phyloP scores from a whole-genome alignment of 2,797 vertebrate genomes.

The Poecilia picta region DNA sequence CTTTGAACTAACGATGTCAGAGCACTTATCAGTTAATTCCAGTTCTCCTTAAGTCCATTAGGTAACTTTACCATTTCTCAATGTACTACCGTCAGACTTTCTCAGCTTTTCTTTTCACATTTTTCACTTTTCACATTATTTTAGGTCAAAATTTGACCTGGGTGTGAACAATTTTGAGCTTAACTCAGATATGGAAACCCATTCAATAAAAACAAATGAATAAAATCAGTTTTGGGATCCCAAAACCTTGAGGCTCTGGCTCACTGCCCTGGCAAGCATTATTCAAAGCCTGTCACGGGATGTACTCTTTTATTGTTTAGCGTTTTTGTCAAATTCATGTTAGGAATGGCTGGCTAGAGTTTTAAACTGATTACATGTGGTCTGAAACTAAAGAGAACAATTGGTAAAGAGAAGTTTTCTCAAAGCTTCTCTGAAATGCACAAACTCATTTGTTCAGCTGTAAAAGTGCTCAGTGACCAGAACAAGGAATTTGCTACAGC shows the following conservation, averaged over 20 bases:
- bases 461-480: not conserved
- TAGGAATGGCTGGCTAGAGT: not conserved
- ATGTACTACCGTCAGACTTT: slow-evolving; percentile 7
- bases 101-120: not conserved
- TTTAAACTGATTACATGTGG: not conserved
- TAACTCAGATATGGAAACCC: not conserved
- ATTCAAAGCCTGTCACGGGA: not conserved
- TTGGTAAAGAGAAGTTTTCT: not conserved
- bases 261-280: not conserved
- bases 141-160: not conserved
- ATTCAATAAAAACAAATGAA: not conserved
- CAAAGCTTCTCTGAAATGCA: not conserved
- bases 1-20: slow-evolving; percentile 66
- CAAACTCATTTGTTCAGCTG: not conserved
- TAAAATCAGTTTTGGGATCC: not conserved
- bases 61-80: slow-evolving; percentile 21
- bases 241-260: not conserved
- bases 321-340: not conserved
- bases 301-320: not conserved
- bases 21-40: slow-evolving; percentile 65
- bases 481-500: not conserved
- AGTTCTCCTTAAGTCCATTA: slow-evolving; percentile 18
- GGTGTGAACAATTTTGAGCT: not conserved
- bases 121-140: too few species aligned
- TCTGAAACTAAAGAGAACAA: not conserved